Evolutionary conservation across 2,888 invertebrate genomes (phyloP).

Genomic region (Adelognathus sp.): DNA sequence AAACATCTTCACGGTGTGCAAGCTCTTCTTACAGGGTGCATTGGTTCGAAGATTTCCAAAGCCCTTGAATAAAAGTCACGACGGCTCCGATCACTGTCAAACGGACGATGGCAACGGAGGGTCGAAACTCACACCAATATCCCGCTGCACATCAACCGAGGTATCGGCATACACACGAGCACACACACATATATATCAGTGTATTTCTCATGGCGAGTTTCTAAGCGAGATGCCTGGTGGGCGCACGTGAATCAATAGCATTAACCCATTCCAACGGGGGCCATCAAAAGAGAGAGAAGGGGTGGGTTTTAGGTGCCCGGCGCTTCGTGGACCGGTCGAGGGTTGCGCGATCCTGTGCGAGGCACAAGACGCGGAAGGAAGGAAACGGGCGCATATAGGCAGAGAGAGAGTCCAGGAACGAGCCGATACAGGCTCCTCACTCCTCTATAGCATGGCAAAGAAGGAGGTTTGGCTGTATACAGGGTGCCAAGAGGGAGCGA

Average conservation of each 20-base stretch:
- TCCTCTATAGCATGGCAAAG: conserved; percentile 50
- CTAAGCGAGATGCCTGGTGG: conserved; percentile 71
- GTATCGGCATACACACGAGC: neutral
- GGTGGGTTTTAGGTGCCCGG: conserved; percentile 53
- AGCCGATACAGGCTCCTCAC: neutral
- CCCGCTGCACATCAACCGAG: neutral
- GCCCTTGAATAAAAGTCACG: too few relatives aligned
- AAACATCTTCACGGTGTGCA: too few relatives aligned
- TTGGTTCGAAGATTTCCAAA: too few relatives aligned
- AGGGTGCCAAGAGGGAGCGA: conserved; percentile 64
- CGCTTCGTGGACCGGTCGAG: conserved; percentile 58
- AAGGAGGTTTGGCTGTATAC: conserved; percentile 57
- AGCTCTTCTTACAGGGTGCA: too few relatives aligned
- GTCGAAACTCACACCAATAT: neutral
- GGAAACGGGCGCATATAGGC: conserved; percentile 26
- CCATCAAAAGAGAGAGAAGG: conserved; percentile 76
- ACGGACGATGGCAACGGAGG: neutral
- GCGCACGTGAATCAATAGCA: conserved; percentile 81
- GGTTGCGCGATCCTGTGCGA: conserved; percentile 48
- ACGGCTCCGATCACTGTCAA: too few relatives aligned
- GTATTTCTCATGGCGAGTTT: conserved; percentile 51
- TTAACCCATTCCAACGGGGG: conserved; percentile 79
- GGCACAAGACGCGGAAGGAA: conserved; percentile 42
- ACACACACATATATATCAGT: conserved; percentile 32
- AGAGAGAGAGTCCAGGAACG: conserved; percentile 31